Percentiles rank a stretch among this genome's conserved stretches.
Conservation (phyloP, 2,797 vertebrate species). For the Acridotheres tristis region DNA sequence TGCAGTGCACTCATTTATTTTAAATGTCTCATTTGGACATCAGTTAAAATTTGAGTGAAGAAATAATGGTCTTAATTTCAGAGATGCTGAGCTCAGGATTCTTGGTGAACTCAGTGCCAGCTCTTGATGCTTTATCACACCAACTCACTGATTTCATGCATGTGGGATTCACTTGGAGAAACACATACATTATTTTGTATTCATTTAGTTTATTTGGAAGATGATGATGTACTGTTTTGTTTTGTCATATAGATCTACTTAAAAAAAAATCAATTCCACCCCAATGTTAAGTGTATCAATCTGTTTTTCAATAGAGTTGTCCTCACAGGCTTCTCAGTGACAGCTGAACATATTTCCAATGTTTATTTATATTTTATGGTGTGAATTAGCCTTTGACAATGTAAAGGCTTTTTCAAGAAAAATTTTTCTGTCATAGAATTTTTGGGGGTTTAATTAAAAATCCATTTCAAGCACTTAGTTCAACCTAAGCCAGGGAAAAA, state of each 20-base stretch:
- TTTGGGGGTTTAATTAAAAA: slow-evolving; percentile 7
- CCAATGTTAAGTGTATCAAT: neutral
- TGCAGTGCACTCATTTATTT: neutral
- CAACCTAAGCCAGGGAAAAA: neutral
- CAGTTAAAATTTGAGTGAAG: neutral
- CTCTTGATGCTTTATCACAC: neutral
- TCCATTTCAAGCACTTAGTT: neutral
- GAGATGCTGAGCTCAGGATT: neutral
- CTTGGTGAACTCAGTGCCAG: neutral
- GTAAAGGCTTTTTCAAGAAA: neutral
- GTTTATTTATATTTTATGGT: neutral
- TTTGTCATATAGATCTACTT: neutral
- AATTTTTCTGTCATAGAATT: neutral
- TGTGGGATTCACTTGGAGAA: neutral
- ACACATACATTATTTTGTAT: neutral
- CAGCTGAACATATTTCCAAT: neutral
- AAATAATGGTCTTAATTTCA: neutral
- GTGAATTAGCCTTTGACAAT: neutral
- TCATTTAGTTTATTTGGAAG: neutral
- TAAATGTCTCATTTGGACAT: neutral
- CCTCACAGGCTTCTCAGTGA: neutral
- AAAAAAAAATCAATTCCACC: neutral
- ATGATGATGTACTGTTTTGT: neutral
- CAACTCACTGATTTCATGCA: neutral
- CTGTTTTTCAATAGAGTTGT: neutral